These are phyloP conservation scores for Tenebrosternarchus preto DNA, from an alignment of 2,113 vertebrate species.

Conservation along the genomic window DNA sequence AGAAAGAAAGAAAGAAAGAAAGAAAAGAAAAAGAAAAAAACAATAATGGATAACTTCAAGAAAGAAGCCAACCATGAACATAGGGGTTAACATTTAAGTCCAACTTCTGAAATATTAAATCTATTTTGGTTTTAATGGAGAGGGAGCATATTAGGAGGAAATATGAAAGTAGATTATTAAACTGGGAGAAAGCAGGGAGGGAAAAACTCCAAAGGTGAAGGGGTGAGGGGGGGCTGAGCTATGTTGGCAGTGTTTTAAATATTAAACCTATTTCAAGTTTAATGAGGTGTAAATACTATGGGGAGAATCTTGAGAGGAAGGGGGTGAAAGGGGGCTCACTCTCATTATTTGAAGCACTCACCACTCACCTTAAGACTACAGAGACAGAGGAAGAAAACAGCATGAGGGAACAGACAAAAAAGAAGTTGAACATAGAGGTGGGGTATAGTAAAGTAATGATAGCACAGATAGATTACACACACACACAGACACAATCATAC, in stretches of 20 bases:
- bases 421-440: conserved; percentile 20
- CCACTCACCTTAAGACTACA: conserved; percentile 75
- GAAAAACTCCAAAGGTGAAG: conserved; percentile 63
- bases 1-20: background rate
- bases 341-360: conserved; percentile 80
- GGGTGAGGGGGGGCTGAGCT: conserved; percentile 70
- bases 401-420: conserved; percentile 38
- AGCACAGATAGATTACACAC: background rate
- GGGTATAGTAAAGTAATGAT: background rate
- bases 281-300: conserved; percentile 82
- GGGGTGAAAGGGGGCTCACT: conserved; percentile 74
- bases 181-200: conserved; percentile 61
- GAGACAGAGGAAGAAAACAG: conserved; percentile 66
- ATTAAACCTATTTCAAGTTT: conserved; percentile 83
- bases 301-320: conserved; percentile 75
- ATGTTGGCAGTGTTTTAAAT: conserved; percentile 81
- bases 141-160: conserved; percentile 76
- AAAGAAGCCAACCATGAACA: conserved; percentile 54
- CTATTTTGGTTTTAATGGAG: conserved; percentile 78
- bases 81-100: conserved; percentile 69
- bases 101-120: conserved; percentile 74
- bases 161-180: conserved; percentile 77
- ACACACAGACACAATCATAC: background rate
- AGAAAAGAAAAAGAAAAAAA: background rate
- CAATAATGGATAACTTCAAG: conserved; percentile 44